Evolutionary conservation across 1,140 invertebrate species (phyloP).

Genomic region (Druon quercuslanigerum): DNA sequence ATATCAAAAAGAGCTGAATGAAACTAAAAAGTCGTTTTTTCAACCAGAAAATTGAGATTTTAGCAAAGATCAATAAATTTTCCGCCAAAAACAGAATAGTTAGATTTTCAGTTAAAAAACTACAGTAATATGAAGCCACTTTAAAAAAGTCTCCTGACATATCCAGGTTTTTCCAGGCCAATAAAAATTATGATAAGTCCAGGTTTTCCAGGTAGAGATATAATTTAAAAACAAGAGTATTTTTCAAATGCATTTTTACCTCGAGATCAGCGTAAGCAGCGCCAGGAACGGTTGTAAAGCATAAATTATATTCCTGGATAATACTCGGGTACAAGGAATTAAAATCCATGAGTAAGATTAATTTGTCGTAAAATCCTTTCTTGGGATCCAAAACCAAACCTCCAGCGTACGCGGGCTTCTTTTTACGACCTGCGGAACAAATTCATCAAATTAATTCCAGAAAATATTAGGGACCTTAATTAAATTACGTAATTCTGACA

Average conservation of each 20-base stretch:
- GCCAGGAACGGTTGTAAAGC: slow-evolving; percentile 93
- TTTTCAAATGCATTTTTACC: slow-evolving; percentile 47
- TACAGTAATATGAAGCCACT: too few relatives aligned
- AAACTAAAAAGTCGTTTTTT: too few relatives aligned
- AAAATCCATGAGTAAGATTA: slow-evolving; percentile 97
- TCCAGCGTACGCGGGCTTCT: slow-evolving; percentile 93
- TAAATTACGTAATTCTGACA: too few relatives aligned
- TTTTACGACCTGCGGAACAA: slow-evolving; percentile 66
- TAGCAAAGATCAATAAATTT: too few relatives aligned
- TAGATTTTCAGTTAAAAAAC: too few relatives aligned
- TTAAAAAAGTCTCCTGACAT: too few relatives aligned
- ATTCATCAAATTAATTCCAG: not conserved
- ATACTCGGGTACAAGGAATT: slow-evolving; percentile 99
- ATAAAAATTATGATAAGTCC: too few relatives aligned
- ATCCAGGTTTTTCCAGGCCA: too few relatives aligned
- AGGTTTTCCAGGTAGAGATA: not conserved
- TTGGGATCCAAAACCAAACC: slow-evolving; percentile 98
- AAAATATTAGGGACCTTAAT: not conserved
- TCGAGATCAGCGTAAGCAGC: slow-evolving; percentile 63
- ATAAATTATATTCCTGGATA: slow-evolving; percentile 99
- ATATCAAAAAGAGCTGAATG: not conserved
- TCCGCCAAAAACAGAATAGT: too few relatives aligned
- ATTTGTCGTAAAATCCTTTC: slow-evolving; percentile 97
- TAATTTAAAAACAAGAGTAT: slow-evolving; percentile 5
- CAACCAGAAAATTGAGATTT: too few relatives aligned